A percentile compares a stretch with the other conserved stretches of the same genome.
Evolutionary conservation across 2,888 invertebrate genomes (phyloP).

Genomic region (Diaphora mendica): DNA sequence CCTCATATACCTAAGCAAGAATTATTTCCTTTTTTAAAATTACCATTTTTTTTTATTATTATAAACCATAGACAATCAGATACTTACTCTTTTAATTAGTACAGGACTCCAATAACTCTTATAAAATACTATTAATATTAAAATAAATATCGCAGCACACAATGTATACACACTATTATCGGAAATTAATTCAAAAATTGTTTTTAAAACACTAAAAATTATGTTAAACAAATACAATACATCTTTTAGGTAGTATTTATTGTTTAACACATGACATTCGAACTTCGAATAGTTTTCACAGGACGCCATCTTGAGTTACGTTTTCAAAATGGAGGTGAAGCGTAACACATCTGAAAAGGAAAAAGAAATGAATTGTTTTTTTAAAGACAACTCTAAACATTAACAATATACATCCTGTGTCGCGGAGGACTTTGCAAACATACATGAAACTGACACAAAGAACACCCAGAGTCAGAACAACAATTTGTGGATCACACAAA

Average conservation of each 20-base stretch:
- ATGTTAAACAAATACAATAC: conserved; percentile 50
- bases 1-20: too few relatives aligned
- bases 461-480: too few relatives aligned
- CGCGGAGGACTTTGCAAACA: too few relatives aligned
- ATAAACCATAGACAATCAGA: background rate
- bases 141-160: conserved; percentile 50
- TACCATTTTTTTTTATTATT: too few relatives aligned
- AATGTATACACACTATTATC: conserved; percentile 50
- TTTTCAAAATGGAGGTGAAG: conserved; percentile 9
- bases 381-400: too few relatives aligned
- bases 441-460: too few relatives aligned
- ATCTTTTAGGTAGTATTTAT: conserved; percentile 29
- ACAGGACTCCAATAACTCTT: conserved; percentile 67
- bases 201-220: conserved; percentile 35
- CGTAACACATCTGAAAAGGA: conserved; percentile 30
- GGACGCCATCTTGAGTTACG: conserved; percentile 29
- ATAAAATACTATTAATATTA: conserved; percentile 58
- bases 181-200: conserved; percentile 41
- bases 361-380: conserved; percentile 3
- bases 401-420: too few relatives aligned
- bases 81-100: conserved; percentile 68
- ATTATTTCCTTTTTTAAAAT: too few relatives aligned
- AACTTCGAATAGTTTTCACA: conserved; percentile 14
- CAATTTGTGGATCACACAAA: too few relatives aligned
- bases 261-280: conserved; percentile 30